These are phyloP conservation scores for Idaea aversata DNA, from an alignment of 2,888 invertebrate genomes.

Conservation along the genomic window DNA sequence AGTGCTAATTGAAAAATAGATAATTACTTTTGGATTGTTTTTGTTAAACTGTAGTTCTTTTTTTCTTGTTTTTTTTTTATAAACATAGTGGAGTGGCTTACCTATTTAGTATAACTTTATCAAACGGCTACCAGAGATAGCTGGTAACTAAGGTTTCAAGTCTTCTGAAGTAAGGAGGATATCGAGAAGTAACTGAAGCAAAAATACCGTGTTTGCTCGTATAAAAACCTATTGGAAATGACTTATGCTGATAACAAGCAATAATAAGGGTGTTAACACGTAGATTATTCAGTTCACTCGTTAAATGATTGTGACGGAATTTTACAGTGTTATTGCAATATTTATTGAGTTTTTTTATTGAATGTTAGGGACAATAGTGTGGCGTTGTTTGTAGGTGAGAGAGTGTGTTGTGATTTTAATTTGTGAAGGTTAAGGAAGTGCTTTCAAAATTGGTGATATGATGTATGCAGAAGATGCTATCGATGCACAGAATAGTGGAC, in stretches of 20 bases:
- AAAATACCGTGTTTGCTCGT: not conserved
- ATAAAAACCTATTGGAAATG: not conserved
- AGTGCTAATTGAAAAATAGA: not conserved
- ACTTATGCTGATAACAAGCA: conserved; percentile 19
- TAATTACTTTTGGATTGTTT: not conserved
- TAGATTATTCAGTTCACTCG: conserved; percentile 13
- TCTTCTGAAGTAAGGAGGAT: not conserved
- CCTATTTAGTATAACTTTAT: too few relatives aligned
- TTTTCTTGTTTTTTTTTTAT: not conserved
- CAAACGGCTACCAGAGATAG: not conserved
- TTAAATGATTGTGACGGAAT: not conserved
- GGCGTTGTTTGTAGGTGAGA: conserved; percentile 9
- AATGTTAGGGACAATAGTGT: not conserved
- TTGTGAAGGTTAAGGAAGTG: not conserved
- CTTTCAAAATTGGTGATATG: conserved; percentile 11
- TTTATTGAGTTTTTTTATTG: not conserved
- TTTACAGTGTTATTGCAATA: not conserved
- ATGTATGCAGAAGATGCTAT: conserved; percentile 66
- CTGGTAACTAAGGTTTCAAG: not conserved
- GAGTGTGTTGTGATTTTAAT: not conserved
- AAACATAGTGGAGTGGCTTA: too few relatives aligned
- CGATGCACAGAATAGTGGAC: conserved; percentile 52
- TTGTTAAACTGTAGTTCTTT: not conserved
- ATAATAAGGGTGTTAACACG: conserved; percentile 29
- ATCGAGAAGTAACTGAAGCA: not conserved